phyloP scores from a whole-genome alignment of 2,797 vertebrate species.

The Remorina albescens region DNA sequence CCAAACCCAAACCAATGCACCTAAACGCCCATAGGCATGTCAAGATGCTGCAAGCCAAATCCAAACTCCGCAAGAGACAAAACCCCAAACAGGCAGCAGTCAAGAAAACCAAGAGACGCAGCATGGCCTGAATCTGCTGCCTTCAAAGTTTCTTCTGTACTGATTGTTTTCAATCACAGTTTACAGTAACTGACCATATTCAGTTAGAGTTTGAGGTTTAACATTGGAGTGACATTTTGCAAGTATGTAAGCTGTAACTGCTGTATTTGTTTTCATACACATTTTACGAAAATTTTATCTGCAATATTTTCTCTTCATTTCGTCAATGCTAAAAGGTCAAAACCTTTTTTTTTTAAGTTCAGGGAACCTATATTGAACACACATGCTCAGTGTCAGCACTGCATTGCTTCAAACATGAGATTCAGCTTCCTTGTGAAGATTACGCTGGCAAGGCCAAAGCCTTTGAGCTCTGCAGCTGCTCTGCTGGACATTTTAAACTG shows the following conservation, averaged over 20 bases:
- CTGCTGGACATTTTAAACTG: not conserved
- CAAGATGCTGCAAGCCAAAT: slow-evolving; percentile 69
- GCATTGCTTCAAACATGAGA: slow-evolving; percentile 15
- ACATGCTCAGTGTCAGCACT: not conserved
- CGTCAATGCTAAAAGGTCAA: not conserved
- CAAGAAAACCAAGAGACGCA: slow-evolving; percentile 64
- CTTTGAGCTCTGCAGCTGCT: not conserved
- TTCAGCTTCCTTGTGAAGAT: not conserved
- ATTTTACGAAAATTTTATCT: not conserved
- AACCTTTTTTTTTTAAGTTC: not conserved
- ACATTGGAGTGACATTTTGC: slow-evolving; percentile 21
- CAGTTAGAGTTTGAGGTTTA: slow-evolving; percentile 1
- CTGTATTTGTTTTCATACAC: slow-evolving; percentile 3
- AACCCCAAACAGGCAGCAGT: slow-evolving; percentile 47
- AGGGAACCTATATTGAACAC: not conserved
- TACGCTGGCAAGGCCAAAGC: not conserved
- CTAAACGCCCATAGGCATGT: slow-evolving; percentile 56
- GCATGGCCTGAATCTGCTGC: slow-evolving; percentile 52
- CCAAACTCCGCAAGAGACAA: slow-evolving; percentile 62
- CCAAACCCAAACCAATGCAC: slow-evolving; percentile 76
- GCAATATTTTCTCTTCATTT: slow-evolving; percentile 17
- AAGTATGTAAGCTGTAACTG: not conserved
- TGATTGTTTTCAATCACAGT: not conserved
- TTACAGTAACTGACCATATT: slow-evolving; percentile 1
- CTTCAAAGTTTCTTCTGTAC: not conserved